These are phyloP conservation scores for Lepidocolaptes lacrymiger DNA, from an alignment of 2,797 vertebrate species.

Conservation along the genomic window DNA sequence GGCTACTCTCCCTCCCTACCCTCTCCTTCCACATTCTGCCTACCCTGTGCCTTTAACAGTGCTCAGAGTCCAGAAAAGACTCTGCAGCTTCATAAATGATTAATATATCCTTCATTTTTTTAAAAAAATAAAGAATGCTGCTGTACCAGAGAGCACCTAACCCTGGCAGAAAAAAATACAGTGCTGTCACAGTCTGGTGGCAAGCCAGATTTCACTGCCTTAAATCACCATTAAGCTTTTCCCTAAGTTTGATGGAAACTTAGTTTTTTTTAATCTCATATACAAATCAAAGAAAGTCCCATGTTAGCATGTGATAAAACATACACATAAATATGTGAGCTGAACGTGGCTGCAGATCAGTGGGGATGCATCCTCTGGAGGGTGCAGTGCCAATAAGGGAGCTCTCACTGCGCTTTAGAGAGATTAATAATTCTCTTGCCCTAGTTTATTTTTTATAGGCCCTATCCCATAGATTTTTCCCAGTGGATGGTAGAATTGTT, in stretches of 20 bases:
- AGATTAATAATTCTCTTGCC: constrained; percentile 23
- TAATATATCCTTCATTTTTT: neutral
- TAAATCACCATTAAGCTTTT: constrained; percentile 67
- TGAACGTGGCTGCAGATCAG: neutral
- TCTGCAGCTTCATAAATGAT: constrained; percentile 39
- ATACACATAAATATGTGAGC: neutral
- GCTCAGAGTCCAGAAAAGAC: neutral
- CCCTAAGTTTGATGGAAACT: constrained; percentile 45
- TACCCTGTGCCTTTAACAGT: constrained; percentile 29
- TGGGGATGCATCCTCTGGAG: constrained; percentile 33
- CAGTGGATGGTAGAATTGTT: neutral
- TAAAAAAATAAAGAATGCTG: neutral
- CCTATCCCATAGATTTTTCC: neutral
- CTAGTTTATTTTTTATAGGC: constrained; percentile 27
- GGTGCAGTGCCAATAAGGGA: constrained; percentile 22
- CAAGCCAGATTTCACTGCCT: constrained; percentile 44
- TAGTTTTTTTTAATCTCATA: neutral
- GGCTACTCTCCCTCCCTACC: neutral
- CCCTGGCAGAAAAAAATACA: constrained; percentile 58
- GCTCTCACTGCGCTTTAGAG: neutral
- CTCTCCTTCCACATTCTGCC: neutral
- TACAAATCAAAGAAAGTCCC: constrained; percentile 51
- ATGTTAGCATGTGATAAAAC: constrained; percentile 16
- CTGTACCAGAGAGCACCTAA: constrained; percentile 33
- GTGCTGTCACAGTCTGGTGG: constrained; percentile 47